Base-by-base conservation (phyloP, 2,113 vertebrate genomes). In the Zosterops borbonicus region DNA sequence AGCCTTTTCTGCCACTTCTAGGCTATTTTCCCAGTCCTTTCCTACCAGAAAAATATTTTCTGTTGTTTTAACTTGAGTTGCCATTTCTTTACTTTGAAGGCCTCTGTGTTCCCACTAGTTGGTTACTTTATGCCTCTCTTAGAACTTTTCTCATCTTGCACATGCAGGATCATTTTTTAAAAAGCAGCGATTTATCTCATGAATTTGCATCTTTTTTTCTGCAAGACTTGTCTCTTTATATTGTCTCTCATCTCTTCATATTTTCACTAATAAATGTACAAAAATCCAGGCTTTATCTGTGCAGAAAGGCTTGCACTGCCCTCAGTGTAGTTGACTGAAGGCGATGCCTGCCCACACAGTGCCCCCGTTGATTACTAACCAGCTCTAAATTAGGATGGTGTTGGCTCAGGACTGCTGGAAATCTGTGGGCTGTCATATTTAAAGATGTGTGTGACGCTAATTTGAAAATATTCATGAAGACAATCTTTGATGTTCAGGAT, bases 111-210 rank as follows among this genome's bases (percentile, higher is more conserved):
- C 58, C 37, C 64, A 87, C 21, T 9, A 8, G 4, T 52, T 83
- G 28, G 55, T 62, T 91, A 15, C 41, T 89, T 59, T 13, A 16
- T 47, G 3, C 35, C 39, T 69, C 50, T 27, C n/a, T 65, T 65
- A 41, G 18, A 64, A 47, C 55, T 33, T 68, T 33, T 60, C 20
- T 83, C 12, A n/a, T 28, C 41, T 59, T 41, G 46, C 9, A 23
- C 6, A 2, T 12, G 31, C 7, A 20, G 27, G 18, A 47, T 83
- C 0, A 0, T 37, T 84, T 84, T 46, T 27, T 33, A 2, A 39
- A 37, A 74, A 80, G 25, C 3, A 23, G 22, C 3, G 0, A n/a
- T 65, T 73, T 67, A 4, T n/a, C 42, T 31, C 58, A 25, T 58
- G 55, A 65, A 49, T 74, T 77, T 67, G 4, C n/a, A 52, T 44